Conservation (phyloP, 2,888 invertebrate species). For the Eupithecia tripunctaria region DNA sequence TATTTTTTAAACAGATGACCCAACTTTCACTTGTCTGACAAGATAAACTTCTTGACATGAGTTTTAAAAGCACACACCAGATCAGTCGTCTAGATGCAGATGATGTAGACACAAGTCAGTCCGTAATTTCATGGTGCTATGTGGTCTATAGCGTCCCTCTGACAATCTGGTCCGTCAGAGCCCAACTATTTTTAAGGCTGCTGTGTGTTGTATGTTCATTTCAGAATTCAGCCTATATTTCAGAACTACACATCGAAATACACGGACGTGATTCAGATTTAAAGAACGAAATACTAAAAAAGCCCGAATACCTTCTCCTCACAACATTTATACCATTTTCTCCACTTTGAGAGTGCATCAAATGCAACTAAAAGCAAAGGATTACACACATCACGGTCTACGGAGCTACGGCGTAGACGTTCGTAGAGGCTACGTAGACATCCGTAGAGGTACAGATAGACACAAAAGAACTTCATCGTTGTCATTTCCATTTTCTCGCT, state of each 20-base stretch:
- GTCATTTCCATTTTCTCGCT: slow-evolving; percentile 74
- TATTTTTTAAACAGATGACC: too few relatives aligned
- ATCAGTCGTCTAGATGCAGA: too few relatives aligned
- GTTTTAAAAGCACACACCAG: too few relatives aligned
- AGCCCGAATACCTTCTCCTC: neutral
- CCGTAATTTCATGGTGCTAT: too few relatives aligned
- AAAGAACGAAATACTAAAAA: neutral
- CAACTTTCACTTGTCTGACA: too few relatives aligned
- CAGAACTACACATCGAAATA: neutral
- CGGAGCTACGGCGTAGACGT: slow-evolving; percentile 17
- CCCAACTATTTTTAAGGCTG: too few relatives aligned
- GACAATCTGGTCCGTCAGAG: too few relatives aligned
- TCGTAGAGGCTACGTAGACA: slow-evolving; percentile 19
- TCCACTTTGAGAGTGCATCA: neutral
- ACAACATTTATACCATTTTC: neutral
- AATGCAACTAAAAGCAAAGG: slow-evolving; percentile 23
- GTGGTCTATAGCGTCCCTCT: too few relatives aligned
- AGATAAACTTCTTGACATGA: too few relatives aligned
- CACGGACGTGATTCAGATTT: neutral
- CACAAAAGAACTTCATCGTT: slow-evolving; percentile 72
- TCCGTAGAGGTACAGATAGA: slow-evolving; percentile 28
- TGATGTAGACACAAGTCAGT: too few relatives aligned
- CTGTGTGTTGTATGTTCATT: too few relatives aligned
- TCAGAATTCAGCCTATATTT: neutral
- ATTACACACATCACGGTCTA: slow-evolving; percentile 34